Evolutionary conservation across 2,113 vertebrate genomes (phyloP).

Genomic region (Pituophis catenifer): DNA sequence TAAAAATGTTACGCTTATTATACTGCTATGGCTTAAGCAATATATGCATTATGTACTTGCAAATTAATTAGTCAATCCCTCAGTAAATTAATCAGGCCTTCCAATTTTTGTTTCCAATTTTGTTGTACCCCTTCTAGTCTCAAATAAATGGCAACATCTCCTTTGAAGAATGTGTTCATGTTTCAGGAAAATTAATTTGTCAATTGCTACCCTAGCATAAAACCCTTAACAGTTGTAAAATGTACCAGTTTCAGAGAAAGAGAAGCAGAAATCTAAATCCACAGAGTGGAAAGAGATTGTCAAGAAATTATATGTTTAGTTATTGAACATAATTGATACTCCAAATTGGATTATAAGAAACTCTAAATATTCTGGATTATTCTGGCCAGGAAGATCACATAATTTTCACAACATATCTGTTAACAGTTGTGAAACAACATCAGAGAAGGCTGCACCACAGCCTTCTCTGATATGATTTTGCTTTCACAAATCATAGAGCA

Average conservation of each 20-base stretch:
- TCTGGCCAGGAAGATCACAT: not conserved
- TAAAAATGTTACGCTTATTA: not conserved
- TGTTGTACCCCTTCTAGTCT: slow-evolving; percentile 12
- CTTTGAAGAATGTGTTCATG: not conserved
- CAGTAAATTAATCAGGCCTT: not conserved
- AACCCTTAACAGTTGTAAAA: not conserved
- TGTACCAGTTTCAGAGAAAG: not conserved
- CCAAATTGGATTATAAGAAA: not conserved
- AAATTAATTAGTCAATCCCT: slow-evolving; percentile 44
- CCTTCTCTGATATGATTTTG: not conserved
- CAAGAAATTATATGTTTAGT: not conserved
- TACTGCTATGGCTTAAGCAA: slow-evolving; percentile 23
- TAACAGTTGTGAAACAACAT: not conserved
- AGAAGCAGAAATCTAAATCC: not conserved
- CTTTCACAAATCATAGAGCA: not conserved
- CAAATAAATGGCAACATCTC: slow-evolving; percentile 2
- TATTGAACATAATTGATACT: not conserved
- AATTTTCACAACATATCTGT: not conserved
- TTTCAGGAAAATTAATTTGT: slow-evolving; percentile 1
- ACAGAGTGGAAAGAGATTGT: not conserved
- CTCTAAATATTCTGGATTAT: not conserved
- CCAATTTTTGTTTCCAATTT: not conserved
- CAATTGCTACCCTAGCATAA: slow-evolving; percentile 7
- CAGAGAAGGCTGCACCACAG: not conserved
- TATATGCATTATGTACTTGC: slow-evolving; percentile 17